A percentile compares a stretch with the other conserved stretches of the same genome.
Conservation (phyloP, 2,888 invertebrate species). For the Oscheius sp. region DNA sequence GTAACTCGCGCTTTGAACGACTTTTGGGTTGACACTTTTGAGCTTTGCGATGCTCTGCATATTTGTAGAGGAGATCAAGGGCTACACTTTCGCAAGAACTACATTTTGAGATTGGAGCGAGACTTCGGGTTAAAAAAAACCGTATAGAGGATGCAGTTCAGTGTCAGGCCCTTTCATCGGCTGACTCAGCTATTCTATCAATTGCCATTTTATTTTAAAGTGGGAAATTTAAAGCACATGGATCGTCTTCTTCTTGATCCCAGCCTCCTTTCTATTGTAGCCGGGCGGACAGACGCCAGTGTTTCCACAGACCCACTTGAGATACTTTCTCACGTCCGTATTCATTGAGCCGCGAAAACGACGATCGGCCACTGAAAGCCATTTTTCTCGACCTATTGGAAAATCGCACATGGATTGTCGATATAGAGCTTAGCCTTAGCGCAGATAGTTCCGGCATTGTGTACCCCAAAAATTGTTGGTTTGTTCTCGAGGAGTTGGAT, state of each 20-base stretch:
- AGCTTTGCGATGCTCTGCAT: too few relatives aligned
- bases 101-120: too few relatives aligned
- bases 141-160: too few relatives aligned
- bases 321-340: constrained; percentile 24
- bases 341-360: constrained; percentile 27
- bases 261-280: constrained; percentile 7
- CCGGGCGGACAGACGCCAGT: constrained; percentile 22
- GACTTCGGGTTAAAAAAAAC: too few relatives aligned
- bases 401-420: constrained; percentile 6
- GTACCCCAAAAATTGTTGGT: constrained; percentile 12
- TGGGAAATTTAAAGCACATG: not conserved
- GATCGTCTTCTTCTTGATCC: constrained; percentile 15
- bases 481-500: constrained; percentile 16
- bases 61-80: too few relatives aligned
- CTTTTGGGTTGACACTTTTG: too few relatives aligned
- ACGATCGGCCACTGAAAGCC: constrained; percentile 1
- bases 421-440: not conserved
- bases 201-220: too few relatives aligned
- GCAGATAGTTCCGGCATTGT: constrained; percentile 17
- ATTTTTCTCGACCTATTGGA: not conserved
- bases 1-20: too few relatives aligned
- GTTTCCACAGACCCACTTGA: constrained; percentile 26
- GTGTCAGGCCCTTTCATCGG: too few relatives aligned
- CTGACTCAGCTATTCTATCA: too few relatives aligned
- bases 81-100: too few relatives aligned